Evolutionary conservation across 2,888 invertebrate genomes (phyloP), one percentile per base, ranked within the genome.

Genomic region (Rotaria socialis): DNA sequence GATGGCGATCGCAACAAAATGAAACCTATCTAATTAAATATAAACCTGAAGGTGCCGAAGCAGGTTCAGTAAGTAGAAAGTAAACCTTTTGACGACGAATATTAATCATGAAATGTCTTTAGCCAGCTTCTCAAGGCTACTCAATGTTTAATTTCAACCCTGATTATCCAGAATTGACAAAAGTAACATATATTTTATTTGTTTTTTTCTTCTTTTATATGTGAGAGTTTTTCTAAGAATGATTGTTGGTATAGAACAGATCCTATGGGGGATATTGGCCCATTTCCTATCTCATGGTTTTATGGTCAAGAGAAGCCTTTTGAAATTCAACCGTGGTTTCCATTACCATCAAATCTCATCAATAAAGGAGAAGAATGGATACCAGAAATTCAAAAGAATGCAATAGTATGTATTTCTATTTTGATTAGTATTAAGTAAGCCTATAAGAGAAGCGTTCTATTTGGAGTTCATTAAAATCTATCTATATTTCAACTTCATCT

Each of bases 141-240:
- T n/a, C 60, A 60, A n/a, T 60, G 24, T 60, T 60, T n/a, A 60
- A 60, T 60, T 60, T 60, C 27, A 60, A 60, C n/a, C 24, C 60
- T 24, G 60, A 16, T 27, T 60, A 60, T 60, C 60, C 60, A 10
- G n/a, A 60, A 27, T 60, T 60, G n/a, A 60, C 60, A 24, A 60
- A 60, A 27, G 60, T 60, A 60, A 60, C 3, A 52, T 11, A 8
- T 1, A 16, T 52, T 50, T 50, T 14, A 16, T 14, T 52, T 52
- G 14, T 16, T 11, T 16, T 52, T 16, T 16, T 14, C 14, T 4
- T 47, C 11, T 7, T 47, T 47, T 7, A 47, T 47, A 7, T 47
- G 5, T 47, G 4, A 47, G 7, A 11, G 11, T 14, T 58, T 60
- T 24, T 24, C 7, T 3, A 60, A 60, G 60, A 60, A 60, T 60